Conservation (phyloP, 2,113 vertebrate genomes). For the Lamprotornis superbus region DNA sequence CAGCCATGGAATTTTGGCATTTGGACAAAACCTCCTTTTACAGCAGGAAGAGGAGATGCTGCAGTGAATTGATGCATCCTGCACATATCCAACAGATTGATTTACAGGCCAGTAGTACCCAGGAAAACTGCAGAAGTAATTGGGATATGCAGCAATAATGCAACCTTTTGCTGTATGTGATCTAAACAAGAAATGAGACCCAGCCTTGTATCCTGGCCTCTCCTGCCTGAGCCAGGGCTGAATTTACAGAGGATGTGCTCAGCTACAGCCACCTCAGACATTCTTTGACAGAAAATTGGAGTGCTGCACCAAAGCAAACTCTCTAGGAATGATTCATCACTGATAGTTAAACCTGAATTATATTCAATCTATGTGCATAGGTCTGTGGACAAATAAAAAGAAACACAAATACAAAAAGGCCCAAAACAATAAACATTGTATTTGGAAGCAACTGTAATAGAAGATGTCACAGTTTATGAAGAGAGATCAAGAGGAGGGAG, state of each 20-base stretch:
- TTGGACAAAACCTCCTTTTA: background rate
- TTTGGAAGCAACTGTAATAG: background rate
- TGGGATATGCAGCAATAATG: background rate
- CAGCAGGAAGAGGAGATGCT: background rate
- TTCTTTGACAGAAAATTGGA: background rate
- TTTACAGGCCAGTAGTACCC: background rate
- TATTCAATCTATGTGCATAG: background rate
- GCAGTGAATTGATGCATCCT: background rate
- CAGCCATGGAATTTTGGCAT: background rate
- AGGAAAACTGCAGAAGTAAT: background rate
- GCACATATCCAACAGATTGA: background rate
- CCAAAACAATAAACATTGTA: background rate
- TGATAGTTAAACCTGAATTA: background rate
- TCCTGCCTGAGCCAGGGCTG: background rate
- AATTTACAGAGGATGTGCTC: background rate
- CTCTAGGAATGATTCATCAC: background rate
- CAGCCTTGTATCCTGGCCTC: fast-evolving
- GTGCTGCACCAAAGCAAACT: background rate
- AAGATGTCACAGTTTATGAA: background rate
- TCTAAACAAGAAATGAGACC: background rate
- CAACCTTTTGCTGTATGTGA: background rate
- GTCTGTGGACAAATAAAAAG: background rate
- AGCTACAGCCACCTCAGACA: background rate
- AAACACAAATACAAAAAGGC: background rate
- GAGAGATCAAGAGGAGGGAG: background rate